These are phyloP conservation scores for Leptobrachium ailaonicum DNA, from an alignment of 2,113 vertebrate genomes.

Conservation along the genomic window DNA sequence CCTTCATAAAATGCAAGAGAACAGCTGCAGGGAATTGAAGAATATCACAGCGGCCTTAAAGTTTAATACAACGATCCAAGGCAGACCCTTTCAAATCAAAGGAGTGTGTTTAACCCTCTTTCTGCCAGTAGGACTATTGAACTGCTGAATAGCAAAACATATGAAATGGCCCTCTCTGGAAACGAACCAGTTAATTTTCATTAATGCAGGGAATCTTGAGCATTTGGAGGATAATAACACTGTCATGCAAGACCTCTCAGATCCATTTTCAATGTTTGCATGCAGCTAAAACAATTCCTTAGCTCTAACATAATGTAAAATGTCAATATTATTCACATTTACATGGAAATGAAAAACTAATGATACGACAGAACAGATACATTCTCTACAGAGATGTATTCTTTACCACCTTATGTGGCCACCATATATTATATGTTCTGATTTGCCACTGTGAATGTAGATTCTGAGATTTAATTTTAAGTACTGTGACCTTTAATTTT, in stretches of 20 bases:
- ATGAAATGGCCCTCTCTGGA: background rate
- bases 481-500: background rate
- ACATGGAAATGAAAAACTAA: background rate
- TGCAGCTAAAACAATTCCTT: background rate
- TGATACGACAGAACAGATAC: background rate
- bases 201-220: background rate
- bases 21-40: conserved; percentile 54
- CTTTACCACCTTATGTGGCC: background rate
- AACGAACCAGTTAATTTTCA: conserved; percentile 9
- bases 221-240: background rate
- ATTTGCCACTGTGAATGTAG: background rate
- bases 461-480: background rate
- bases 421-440: background rate
- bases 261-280: background rate
- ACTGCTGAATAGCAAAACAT: background rate
- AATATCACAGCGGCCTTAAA: conserved; percentile 52
- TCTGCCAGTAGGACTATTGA: conserved; percentile 1
- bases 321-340: background rate
- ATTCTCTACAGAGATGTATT: background rate
- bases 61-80: conserved; percentile 46
- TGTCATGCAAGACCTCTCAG: background rate
- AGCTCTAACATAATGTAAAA: background rate
- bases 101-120: conserved; percentile 25
- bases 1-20: conserved; percentile 50
- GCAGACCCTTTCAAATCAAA: conserved; percentile 49